Evolutionary conservation across 2,797 vertebrate genomes (phyloP), one percentile per base, ranked within the genome.

Genomic region (Melanotaenia pygmaea): DNA sequence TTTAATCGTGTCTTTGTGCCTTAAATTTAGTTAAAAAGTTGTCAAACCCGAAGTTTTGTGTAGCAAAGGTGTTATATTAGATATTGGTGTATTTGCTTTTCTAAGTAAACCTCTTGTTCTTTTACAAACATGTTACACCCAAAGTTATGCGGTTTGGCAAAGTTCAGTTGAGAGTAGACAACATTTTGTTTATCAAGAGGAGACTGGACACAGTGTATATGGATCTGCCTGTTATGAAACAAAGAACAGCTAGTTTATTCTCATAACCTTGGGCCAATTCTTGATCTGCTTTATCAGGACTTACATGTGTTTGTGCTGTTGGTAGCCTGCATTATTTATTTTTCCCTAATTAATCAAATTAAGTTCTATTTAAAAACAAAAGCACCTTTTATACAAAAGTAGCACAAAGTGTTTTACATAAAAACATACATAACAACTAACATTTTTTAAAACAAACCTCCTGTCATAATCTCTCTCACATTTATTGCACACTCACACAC

Each of bases 81-180:
- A 47, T 20, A 47, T 47, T 47, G 45, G 1, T 47, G 32, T 3
- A 57, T 67, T 72, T 70, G 26, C 14, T 32, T 64, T 40, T 30
- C 30, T 13, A 51, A 32, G 63, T 57, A n/a, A n/a, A 28, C 67
- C 13, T 53, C 3, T 60, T 61, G n/a, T 59, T 32, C 8, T 59
- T 61, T 59, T 14, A 64, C 51, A 65, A 60, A 70, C 50, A 18
- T 3, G 5, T 67, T 26, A 10, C 37, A 59, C 50, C 43, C 37
- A 18, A 5, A 22, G 47, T 60, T 22, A 28, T 11, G 11, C 22
- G 13, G 20, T 70, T 54, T 64, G 20, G 5, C 37, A 5, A 45
- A 37, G 59, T 51, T 68, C 79, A 77, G 76, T 65, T 30, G 3
- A 18, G 30, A 0, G 14, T 6, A 14, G 6, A 26, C 14, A 53